Percentiles rank a stretch among this genome's conserved stretches.
These are phyloP conservation scores for Tetraodon nigroviridis DNA, from an alignment of 2,113 vertebrate genomes.

Conservation along the genomic window DNA sequence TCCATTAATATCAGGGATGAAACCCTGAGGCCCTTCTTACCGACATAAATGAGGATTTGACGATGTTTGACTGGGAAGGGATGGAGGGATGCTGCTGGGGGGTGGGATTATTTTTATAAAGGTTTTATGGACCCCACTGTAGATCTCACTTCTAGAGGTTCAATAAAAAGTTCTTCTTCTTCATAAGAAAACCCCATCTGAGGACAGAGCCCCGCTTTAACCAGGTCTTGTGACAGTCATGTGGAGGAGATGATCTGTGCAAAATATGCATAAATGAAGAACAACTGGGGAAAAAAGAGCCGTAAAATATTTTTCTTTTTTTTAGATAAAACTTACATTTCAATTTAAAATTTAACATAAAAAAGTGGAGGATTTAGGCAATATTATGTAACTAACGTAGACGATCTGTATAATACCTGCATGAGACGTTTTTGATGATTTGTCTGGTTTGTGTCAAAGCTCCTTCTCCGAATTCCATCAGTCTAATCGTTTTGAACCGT, in stretches of 20 bases:
- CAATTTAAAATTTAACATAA: neutral
- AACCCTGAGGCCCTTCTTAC: no score
- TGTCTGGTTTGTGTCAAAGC: neutral
- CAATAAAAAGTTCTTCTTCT: neutral
- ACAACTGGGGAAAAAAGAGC: neutral
- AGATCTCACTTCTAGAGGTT: neutral
- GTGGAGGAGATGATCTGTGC: constrained; percentile 33
- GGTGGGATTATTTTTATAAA: no score
- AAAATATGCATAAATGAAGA: constrained; percentile 2
- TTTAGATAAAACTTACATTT: neutral
- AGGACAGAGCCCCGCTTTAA: constrained; percentile 35
- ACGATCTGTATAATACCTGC: no score
- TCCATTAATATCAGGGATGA: no score
- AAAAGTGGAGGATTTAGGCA: neutral
- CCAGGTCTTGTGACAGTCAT: constrained; percentile 69
- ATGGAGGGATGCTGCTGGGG: no score
- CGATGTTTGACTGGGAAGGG: no score
- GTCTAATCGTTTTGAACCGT: no score
- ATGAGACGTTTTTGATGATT: neutral
- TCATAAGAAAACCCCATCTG: constrained; percentile 36
- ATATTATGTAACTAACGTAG: no score
- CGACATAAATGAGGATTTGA: no score
- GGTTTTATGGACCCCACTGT: no score
- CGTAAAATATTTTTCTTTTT: neutral
- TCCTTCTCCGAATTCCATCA: no score